Conservation (phyloP, 2,888 invertebrate genomes). For the Heliothis peltigera region DNA sequence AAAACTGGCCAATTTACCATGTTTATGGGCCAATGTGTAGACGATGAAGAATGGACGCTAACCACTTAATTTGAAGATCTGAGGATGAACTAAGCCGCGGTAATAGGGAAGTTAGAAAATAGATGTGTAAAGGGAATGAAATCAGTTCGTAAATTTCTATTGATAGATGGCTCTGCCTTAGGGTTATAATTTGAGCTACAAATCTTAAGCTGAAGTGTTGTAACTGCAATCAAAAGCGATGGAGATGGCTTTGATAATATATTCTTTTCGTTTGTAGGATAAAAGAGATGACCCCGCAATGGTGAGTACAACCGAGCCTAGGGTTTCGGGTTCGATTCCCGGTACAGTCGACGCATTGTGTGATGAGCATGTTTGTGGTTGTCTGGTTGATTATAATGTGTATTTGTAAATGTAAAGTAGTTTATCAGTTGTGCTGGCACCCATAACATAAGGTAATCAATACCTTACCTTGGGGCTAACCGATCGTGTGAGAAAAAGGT, state of each 20-base stretch:
- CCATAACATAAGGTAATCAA: too few species aligned
- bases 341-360: too few species aligned
- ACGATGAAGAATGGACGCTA: constrained; percentile 47
- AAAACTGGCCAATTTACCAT: constrained; percentile 51
- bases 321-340: too few species aligned
- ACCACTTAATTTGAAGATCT: constrained; percentile 57
- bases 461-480: too few species aligned
- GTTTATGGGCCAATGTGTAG: constrained; percentile 38
- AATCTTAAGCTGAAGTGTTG: constrained; percentile 7
- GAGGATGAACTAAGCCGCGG: constrained; percentile 6
- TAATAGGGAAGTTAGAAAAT: constrained; percentile 36
- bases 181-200: constrained; percentile 20
- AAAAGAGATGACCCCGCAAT: too few species aligned
- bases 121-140: constrained; percentile 27
- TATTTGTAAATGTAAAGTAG: too few species aligned
- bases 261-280: too few species aligned
- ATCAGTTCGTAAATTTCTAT: constrained; percentile 17
- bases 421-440: too few species aligned
- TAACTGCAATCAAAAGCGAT: background rate
- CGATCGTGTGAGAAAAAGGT: too few species aligned
- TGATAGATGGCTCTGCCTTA: constrained; percentile 3
- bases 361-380: too few species aligned
- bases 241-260: background rate
- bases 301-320: too few species aligned
- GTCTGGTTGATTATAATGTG: too few species aligned